A percentile compares a stretch with the other conserved stretches of the same genome.
phyloP scores from a whole-genome alignment of 2,888 invertebrate genomes.

The Euzophera pinguis region DNA sequence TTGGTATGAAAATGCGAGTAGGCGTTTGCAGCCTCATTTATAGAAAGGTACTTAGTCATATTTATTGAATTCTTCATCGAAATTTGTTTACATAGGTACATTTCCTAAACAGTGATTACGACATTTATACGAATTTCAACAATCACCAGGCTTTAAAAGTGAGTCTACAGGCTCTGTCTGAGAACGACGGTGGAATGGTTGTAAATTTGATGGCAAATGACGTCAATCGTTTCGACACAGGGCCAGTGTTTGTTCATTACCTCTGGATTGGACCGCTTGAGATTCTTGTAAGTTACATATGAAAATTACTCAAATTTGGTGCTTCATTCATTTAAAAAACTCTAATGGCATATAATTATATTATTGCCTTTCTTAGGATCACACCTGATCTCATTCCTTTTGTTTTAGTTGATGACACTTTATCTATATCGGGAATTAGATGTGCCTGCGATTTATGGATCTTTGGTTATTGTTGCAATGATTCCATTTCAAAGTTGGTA shows the following conservation, averaged over 20 bases:
- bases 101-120: too few species aligned
- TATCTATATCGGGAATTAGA: conserved; percentile 80
- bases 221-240: conserved; percentile 86
- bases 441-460: conserved; percentile 74
- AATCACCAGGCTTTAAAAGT: conserved; percentile 60
- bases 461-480: conserved; percentile 63
- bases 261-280: conserved; percentile 88
- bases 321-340: too few species aligned
- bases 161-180: conserved; percentile 62
- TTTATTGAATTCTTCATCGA: neutral
- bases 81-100: neutral
- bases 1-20: conserved; percentile 90
- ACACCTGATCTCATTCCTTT: neutral
- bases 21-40: conserved; percentile 91
- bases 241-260: conserved; percentile 84
- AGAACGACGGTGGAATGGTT: conserved; percentile 68
- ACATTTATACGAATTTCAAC: neutral
- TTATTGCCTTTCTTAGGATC: neutral
- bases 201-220: conserved; percentile 86
- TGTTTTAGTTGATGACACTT: conserved; percentile 56
- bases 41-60: conserved; percentile 83
- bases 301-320: neutral
- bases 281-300: conserved; percentile 65
- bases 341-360: too few species aligned
- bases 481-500: conserved; percentile 69